These are phyloP conservation scores for Malurus splendens DNA, from an alignment of 2,797 vertebrate species.

Conservation along the genomic window DNA sequence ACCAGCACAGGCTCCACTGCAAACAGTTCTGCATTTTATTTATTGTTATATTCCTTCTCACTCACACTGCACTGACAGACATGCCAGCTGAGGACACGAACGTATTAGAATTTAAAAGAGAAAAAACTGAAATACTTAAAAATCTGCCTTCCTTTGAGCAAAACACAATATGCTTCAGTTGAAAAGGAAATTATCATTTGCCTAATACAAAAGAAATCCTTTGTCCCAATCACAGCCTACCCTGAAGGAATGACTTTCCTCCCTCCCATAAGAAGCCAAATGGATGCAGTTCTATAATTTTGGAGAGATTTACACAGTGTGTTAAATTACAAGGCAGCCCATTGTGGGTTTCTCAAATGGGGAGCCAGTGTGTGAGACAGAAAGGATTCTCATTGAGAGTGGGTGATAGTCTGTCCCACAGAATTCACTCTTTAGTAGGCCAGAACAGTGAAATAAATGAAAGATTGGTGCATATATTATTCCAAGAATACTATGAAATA, in stretches of 20 bases:
- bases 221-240: slow-evolving; percentile 17
- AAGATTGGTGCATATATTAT: neutral
- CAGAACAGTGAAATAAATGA: neutral
- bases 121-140: neutral
- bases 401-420: neutral
- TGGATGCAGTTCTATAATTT: neutral
- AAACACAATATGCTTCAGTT: neutral
- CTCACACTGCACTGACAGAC: neutral
- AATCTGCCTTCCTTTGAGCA: neutral
- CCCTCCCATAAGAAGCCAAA: neutral
- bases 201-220: neutral
- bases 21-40: neutral
- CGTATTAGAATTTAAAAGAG: neutral
- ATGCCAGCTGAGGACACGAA: neutral
- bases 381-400: neutral
- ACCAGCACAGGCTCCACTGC: neutral
- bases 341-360: neutral
- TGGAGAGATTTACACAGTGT: neutral
- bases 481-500: neutral
- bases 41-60: neutral
- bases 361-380: neutral
- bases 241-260: neutral
- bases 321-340: neutral
- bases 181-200: slow-evolving; percentile 6
- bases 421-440: neutral